These are phyloP conservation scores for Parascotia fuliginaria DNA, from an alignment of 2,888 invertebrate genomes.

Conservation along the genomic window DNA sequence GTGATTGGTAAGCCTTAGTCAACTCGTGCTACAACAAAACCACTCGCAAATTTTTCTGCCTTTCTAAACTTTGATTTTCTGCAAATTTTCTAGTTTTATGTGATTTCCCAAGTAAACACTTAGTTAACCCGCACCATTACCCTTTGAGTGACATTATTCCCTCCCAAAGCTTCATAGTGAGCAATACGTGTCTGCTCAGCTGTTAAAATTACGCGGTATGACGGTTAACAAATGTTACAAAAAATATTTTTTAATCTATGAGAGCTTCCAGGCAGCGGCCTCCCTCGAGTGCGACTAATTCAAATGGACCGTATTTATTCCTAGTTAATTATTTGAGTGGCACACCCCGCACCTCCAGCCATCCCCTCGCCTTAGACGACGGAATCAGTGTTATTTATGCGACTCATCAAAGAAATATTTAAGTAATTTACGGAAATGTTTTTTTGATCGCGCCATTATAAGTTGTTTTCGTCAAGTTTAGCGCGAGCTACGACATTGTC, in stretches of 20 bases:
- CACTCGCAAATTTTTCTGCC: no score
- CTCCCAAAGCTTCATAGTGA: no score
- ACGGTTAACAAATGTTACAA: slow-evolving; percentile 1
- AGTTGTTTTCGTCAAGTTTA: no score
- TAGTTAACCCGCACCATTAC: no score
- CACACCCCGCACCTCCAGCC: slow-evolving; percentile 7
- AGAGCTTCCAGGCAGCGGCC: slow-evolving; percentile 10
- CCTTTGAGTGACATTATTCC: no score
- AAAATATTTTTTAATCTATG: slow-evolving; percentile 26
- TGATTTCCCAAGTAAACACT: no score
- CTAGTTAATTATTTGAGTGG: slow-evolving; percentile 60
- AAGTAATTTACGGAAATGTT: slow-evolving; percentile 45
- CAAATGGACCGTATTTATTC: slow-evolving; percentile 54
- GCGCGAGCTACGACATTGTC: no score
- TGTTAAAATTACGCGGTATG: neutral
- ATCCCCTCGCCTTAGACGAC: slow-evolving; percentile 4
- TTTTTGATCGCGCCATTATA: slow-evolving; percentile 27
- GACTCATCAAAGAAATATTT: slow-evolving; percentile 47
- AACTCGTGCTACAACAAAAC: no score
- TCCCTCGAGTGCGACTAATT: slow-evolving; percentile 49
- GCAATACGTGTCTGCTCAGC: no score
- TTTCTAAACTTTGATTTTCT: no score
- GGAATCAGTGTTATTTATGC: slow-evolving; percentile 47
- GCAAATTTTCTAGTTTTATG: no score
- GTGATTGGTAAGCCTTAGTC: no score